Evolutionary conservation across 1,140 invertebrate species (phyloP), one percentile per base, ranked within the genome.

Genomic region (Lineus longissimus): DNA sequence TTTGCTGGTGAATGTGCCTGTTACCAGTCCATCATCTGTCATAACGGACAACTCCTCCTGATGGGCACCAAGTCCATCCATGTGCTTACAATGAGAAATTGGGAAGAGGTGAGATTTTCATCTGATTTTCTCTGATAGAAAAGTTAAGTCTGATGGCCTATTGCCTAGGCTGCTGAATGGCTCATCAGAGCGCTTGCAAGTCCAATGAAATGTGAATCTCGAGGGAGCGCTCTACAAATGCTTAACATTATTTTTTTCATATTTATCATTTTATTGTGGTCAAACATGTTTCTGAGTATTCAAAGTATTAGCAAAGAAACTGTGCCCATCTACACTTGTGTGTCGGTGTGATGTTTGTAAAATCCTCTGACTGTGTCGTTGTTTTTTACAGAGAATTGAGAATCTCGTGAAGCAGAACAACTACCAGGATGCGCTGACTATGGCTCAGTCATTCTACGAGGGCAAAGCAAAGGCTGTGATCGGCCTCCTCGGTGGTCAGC

Each of bases 11-110:
- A 93, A 78, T 85, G 88, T 71, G 92, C 93, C 7, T 95, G 92
- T 74, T 95, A 94, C 71, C 94, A 95, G 70, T 94, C 94, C 19
- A 86, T 95, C 22, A 87, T 91, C 61, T 90, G 88, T 58, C 87
- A 89, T 66, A 89, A 89, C 41, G 90, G 89, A 55, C 90, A 94
- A 70, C 78, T 97, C 13, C 86, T 95, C 59, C 73, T 97, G 1
- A 82, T 98, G 27, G 95, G 95, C 0, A 90, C 89, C 0, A 88
- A 89, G 71, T 88, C 87, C 54, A 85, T 95, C 51, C 89, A 93
- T 78, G 86, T 90, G 15, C 86, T 94, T 57, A 89, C 88, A 62
- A 85, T 97, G 70, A 82, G 94, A 73, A 87, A 89, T 13, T 92
- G 94, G 93, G 87, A 87, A 70, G 89, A 95, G 77, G 81, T 82